A percentile compares a stretch with the other conserved stretches of the same genome.
These are phyloP conservation scores for Leptosomus discolor DNA, from an alignment of 2,113 vertebrate genomes.

Conservation along the genomic window DNA sequence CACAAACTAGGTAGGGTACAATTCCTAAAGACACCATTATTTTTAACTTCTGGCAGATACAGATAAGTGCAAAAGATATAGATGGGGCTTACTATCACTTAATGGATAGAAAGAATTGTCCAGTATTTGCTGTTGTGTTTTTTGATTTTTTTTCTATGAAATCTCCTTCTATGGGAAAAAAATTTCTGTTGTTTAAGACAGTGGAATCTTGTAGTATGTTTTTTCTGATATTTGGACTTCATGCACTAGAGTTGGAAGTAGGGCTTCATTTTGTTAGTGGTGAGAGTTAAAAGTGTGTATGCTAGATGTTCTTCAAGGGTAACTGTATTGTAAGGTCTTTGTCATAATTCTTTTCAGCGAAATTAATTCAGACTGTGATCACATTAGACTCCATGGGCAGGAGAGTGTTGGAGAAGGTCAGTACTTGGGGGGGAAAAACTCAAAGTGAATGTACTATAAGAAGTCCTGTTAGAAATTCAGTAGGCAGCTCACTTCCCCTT, in stretches of 20 bases:
- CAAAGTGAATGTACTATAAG: neutral
- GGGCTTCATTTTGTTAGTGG: neutral
- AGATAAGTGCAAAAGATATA: neutral
- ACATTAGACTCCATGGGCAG: neutral
- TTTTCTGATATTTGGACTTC: neutral
- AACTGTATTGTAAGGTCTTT: neutral
- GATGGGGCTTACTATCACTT: neutral
- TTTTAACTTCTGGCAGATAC: conserved; percentile 33
- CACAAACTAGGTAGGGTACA: neutral
- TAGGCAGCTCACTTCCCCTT: neutral
- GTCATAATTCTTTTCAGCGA: neutral
- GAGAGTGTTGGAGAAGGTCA: neutral
- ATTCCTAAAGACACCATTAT: conserved; percentile 51
- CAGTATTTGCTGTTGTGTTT: neutral
- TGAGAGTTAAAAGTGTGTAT: neutral
- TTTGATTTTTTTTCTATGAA: neutral
- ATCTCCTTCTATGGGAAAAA: neutral
- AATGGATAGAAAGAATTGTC: neutral
- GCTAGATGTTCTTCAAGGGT: neutral
- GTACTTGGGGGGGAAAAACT: neutral
- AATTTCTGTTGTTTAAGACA: neutral
- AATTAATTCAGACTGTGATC: neutral
- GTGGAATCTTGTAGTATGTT: neutral
- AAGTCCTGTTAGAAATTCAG: neutral
- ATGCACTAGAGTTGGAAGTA: neutral